A percentile compares a stretch with the other conserved stretches of the same genome.
These are phyloP conservation scores for Hirtodrosophila alboralis DNA, from an alignment of 2,888 invertebrate genomes.

Conservation along the genomic window DNA sequence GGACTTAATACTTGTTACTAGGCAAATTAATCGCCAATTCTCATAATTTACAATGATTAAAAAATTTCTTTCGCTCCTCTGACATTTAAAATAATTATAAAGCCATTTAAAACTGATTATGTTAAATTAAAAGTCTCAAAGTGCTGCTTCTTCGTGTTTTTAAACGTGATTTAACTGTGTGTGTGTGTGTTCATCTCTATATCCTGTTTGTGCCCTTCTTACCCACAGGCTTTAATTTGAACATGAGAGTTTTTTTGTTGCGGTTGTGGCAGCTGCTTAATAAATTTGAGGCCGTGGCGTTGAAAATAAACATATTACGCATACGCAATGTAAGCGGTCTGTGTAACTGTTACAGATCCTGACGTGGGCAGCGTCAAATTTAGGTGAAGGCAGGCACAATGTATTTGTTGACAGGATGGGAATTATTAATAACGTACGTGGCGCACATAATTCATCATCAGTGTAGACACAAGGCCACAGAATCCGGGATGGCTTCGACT, in stretches of 20 bases:
- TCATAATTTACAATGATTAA: too few species aligned
- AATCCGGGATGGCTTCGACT: conserved; percentile 28
- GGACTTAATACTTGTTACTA: too few species aligned
- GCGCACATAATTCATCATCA: conserved; percentile 79
- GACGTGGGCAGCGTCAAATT: conserved; percentile 28
- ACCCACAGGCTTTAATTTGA: conserved; percentile 18
- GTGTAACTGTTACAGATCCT: conserved; percentile 12
- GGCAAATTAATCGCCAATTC: too few species aligned
- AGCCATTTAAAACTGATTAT: conserved; percentile 19
- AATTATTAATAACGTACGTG: conserved; percentile 82
- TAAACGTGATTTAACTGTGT: conserved; percentile 43
- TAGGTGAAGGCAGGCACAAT: conserved; percentile 57
- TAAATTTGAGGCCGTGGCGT: conserved; percentile 60
- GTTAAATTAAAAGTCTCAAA: conserved; percentile 16
- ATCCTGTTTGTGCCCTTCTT: neutral
- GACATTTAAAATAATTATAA: conserved; percentile 9
- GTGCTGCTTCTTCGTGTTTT: conserved; percentile 36
- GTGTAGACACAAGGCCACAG: conserved; percentile 45
- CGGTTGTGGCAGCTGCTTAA: conserved; percentile 63
- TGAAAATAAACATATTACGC: conserved; percentile 72
- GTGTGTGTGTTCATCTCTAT: conserved; percentile 23
- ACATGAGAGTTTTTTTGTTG: conserved; percentile 23
- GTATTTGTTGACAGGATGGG: conserved; percentile 81
- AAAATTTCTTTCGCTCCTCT: too few species aligned
- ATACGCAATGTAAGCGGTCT: conserved; percentile 61